Evolutionary conservation across 2,888 invertebrate species (phyloP).

Genomic region (Synanthedon myopaeformis): DNA sequence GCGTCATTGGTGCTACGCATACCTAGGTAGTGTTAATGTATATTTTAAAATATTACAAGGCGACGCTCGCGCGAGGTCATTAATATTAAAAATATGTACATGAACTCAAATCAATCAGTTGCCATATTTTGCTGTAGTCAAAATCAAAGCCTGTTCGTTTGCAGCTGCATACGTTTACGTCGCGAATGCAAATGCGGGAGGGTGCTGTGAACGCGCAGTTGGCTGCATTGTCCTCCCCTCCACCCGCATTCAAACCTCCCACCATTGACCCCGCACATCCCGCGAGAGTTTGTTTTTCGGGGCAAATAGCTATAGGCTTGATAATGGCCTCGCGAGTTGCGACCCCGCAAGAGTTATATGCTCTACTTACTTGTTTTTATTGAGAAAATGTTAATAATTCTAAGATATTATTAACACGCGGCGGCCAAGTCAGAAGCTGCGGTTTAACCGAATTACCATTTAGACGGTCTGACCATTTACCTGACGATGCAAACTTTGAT

Average conservation of each 20-base stretch:
- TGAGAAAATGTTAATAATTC: too few species aligned
- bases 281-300: conserved; percentile 72
- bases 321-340: conserved; percentile 65
- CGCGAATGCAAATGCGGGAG: conserved; percentile 54
- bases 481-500: too few species aligned
- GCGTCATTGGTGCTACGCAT: too few species aligned
- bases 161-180: conserved; percentile 40
- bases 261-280: conserved; percentile 40
- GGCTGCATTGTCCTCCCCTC: conserved; percentile 56
- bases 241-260: conserved; percentile 13
- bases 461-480: too few species aligned
- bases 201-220: conserved; percentile 59
- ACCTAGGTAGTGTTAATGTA: background rate
- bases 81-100: conserved; percentile 1
- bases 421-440: too few species aligned
- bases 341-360: conserved; percentile 15
- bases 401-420: too few species aligned
- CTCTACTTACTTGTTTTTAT: conserved; percentile 25
- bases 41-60: background rate
- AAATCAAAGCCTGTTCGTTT: conserved; percentile 43
- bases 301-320: conserved; percentile 71
- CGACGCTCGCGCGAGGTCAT: background rate
- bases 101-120: background rate
- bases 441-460: too few species aligned
- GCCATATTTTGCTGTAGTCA: conserved; percentile 21